phyloP scores from a whole-genome alignment of 2,888 invertebrate genomes.

The Coremacera marginata region DNA sequence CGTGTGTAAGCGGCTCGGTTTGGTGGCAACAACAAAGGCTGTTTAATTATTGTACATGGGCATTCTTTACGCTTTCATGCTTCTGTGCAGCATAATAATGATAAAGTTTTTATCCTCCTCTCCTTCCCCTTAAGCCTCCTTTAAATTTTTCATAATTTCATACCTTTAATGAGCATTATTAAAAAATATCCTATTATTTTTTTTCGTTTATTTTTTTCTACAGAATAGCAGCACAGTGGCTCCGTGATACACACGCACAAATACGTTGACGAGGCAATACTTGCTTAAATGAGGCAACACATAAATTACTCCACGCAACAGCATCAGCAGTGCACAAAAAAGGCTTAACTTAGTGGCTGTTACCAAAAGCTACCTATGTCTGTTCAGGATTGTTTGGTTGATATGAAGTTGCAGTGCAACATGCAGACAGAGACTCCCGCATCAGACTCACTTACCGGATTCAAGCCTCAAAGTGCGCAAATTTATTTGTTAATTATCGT shows the following conservation, averaged over 20 bases:
- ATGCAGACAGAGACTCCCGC: not conserved
- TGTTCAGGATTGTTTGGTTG: too few species aligned
- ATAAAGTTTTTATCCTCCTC: not conserved
- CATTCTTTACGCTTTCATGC: slow-evolving; percentile 14
- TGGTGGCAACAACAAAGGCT: not conserved
- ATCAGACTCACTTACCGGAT: not conserved
- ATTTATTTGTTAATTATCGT: too few species aligned
- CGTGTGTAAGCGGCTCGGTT: not conserved
- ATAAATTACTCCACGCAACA: not conserved
- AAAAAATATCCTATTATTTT: not conserved
- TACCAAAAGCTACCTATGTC: too few species aligned
- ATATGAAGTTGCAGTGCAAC: not conserved
- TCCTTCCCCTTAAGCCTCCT: not conserved
- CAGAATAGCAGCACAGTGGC: not conserved
- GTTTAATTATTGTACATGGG: slow-evolving; percentile 27
- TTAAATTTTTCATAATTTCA: not conserved
- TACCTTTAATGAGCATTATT: not conserved
- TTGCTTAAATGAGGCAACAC: not conserved
- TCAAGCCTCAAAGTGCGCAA: too few species aligned
- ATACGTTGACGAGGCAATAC: not conserved
- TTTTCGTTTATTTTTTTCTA: not conserved
- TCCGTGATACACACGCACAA: not conserved
- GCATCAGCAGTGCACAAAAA: not conserved
- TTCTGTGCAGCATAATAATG: too few species aligned
- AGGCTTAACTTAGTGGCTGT: not conserved